Conservation (phyloP, 2,113 vertebrate genomes). For the Brienomyrus brachyistius region DNA sequence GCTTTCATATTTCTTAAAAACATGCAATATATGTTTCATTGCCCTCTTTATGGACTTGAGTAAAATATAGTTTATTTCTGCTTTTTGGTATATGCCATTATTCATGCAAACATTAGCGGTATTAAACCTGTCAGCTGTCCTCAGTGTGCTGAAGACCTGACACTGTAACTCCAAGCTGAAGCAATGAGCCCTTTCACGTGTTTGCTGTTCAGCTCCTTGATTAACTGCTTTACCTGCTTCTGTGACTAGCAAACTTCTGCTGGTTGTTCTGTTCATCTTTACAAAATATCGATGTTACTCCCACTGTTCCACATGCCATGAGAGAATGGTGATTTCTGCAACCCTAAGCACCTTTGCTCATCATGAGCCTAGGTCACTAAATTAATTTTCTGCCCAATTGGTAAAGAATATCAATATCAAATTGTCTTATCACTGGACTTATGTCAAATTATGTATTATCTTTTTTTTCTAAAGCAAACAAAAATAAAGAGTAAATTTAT, state of each 20-base stretch:
- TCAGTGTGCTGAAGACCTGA: not conserved
- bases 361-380: not conserved
- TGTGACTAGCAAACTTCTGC: not conserved
- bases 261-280: not conserved
- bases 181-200: not conserved
- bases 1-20: constrained; percentile 52
- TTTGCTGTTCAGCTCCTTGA: not conserved
- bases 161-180: not conserved
- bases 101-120: constrained; percentile 43
- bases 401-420: not conserved
- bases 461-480: not conserved
- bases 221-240: not conserved
- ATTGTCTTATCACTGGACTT: not conserved
- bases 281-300: not conserved
- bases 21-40: constrained; percentile 42
- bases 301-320: too few relatives aligned
- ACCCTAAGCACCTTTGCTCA: not conserved
- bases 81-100: constrained; percentile 42
- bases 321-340: not conserved
- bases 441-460: not conserved
- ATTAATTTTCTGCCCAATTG: not conserved
- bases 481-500: not conserved
- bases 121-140: constrained; percentile 42
- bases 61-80: constrained; percentile 46
- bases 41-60: constrained; percentile 35